These are phyloP conservation scores for Microcebus lehilahytsara DNA, from an alignment of 2,113 vertebrate species.

Conservation along the genomic window DNA sequence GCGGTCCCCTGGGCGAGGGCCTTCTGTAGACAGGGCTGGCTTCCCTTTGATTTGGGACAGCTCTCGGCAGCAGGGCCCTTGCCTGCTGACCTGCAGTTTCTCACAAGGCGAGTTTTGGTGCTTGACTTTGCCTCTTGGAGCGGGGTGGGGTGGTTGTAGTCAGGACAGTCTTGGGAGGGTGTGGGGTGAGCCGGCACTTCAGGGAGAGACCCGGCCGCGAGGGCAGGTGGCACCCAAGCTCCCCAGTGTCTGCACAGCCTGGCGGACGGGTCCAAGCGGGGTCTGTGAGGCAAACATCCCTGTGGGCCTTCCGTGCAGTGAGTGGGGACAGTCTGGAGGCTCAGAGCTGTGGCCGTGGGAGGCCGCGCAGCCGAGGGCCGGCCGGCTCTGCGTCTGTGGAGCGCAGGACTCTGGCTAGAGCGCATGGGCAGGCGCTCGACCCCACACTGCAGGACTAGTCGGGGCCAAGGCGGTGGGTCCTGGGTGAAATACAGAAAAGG, in stretches of 20 bases:
- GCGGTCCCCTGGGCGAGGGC: fast-evolving
- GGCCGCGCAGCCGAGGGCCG: too few species aligned
- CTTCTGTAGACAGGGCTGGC: fast-evolving
- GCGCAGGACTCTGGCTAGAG: not conserved
- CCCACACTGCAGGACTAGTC: too few species aligned
- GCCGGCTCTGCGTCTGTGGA: too few species aligned
- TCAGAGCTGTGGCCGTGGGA: not conserved
- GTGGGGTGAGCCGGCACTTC: fast-evolving
- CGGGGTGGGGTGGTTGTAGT: fast-evolving
- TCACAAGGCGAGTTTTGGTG: too few species aligned
- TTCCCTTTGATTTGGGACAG: too few species aligned
- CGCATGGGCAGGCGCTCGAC: too few species aligned
- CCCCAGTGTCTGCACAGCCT: not conserved
- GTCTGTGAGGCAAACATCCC: not conserved
- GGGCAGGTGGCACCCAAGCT: fast-evolving
- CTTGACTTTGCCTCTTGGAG: not conserved
- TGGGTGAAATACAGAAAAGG: not conserved
- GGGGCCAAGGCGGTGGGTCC: too few species aligned
- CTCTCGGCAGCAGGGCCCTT: not conserved
- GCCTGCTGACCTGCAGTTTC: too few species aligned
- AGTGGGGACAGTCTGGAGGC: not conserved
- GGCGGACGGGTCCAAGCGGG: not conserved
- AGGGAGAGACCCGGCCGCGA: fast-evolving
- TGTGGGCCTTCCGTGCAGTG: too few species aligned
- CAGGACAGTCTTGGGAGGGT: too few species aligned